Conservation (phyloP, 2,113 vertebrate species). For the Willisornis vidua region DNA sequence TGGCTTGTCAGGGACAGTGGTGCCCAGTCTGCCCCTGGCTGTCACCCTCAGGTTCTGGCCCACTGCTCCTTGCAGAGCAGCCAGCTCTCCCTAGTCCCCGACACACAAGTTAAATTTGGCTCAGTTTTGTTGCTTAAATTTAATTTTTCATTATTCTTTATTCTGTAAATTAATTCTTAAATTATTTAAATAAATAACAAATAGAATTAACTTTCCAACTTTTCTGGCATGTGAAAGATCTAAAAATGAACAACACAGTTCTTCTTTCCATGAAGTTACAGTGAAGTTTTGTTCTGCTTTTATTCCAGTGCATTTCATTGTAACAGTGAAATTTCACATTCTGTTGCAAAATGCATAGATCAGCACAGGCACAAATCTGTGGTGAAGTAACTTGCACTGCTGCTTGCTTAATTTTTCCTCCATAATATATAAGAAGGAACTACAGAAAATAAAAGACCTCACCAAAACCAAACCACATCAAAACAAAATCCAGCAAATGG, state of each 20-base stretch:
- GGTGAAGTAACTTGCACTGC: background rate
- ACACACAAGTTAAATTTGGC: background rate
- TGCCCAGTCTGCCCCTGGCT: background rate
- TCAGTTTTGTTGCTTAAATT: background rate
- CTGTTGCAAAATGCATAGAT: background rate
- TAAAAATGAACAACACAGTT: background rate
- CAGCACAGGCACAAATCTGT: background rate
- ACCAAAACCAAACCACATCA: background rate
- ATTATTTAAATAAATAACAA: background rate
- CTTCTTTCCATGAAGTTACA: background rate
- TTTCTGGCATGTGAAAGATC: background rate
- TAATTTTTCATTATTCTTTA: background rate
- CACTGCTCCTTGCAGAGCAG: background rate
- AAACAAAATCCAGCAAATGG: background rate
- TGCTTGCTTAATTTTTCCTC: background rate
- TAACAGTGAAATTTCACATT: background rate
- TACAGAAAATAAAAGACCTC: background rate
- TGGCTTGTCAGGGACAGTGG: accelerated
- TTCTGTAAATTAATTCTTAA: background rate
- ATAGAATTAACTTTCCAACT: background rate
- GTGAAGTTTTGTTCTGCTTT: conserved; percentile 8
- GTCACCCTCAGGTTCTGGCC: background rate
- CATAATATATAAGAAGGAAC: background rate
- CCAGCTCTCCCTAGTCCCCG: background rate
- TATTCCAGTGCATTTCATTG: background rate